A percentile compares a stretch with the other conserved stretches of the same genome.
phyloP scores from a whole-genome alignment of 2,113 vertebrate species.

The Microtus richardsoni region DNA sequence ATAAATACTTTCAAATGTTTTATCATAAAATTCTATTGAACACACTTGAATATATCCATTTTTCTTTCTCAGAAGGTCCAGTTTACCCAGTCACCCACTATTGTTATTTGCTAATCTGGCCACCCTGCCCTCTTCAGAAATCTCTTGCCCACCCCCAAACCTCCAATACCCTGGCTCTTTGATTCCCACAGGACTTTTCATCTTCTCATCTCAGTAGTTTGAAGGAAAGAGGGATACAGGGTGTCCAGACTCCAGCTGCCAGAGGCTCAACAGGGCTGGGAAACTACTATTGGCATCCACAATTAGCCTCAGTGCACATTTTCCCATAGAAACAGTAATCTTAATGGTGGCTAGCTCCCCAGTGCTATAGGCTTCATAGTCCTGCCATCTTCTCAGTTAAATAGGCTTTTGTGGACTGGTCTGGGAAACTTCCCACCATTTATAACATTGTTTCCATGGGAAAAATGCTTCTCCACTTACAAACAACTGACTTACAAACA shows the following conservation, averaged over 20 bases:
- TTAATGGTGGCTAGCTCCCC: conserved; percentile 49
- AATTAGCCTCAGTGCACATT: conserved; percentile 61
- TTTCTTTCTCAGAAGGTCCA: conserved; percentile 10
- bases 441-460: conserved; percentile 76
- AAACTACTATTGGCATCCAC: conserved; percentile 56
- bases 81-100: background rate
- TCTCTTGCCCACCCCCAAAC: background rate
- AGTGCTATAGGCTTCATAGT: conserved; percentile 21
- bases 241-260: conserved; percentile 9
- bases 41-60: background rate
- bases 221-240: conserved; percentile 13
- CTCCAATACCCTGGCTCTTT: background rate
- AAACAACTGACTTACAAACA: conserved; percentile 76
- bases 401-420: conserved; percentile 70
- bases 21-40: background rate
- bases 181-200: conserved; percentile 28
- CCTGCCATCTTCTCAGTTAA: conserved; percentile 65
- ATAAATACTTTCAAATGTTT: background rate
- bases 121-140: background rate
- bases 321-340: conserved; percentile 72
- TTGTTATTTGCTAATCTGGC: conserved; percentile 28
- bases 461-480: conserved; percentile 66
- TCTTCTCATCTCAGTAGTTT: background rate
- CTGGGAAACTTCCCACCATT: conserved; percentile 71
- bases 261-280: conserved; percentile 26